These are phyloP conservation scores for Zophobas atratus DNA, from an alignment of 1,140 invertebrate species.

Conservation along the genomic window DNA sequence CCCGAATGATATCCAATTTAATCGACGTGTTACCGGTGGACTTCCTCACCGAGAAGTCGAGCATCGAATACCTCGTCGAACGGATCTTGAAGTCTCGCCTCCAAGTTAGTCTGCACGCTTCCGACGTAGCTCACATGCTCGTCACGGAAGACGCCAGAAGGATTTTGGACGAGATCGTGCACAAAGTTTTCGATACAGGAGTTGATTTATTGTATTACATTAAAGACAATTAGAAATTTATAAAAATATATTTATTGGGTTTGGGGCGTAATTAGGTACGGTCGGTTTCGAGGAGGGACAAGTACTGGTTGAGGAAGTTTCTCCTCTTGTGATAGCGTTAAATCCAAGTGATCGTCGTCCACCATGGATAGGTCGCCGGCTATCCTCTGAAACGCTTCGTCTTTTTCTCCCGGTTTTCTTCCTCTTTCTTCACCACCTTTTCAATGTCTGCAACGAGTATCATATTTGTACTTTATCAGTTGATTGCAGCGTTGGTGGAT, in stretches of 20 bases:
- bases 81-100: not conserved
- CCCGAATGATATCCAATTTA: slow-evolving; percentile 46
- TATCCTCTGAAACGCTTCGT: slow-evolving; percentile 73
- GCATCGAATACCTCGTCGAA: not conserved
- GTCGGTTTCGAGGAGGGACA: slow-evolving; percentile 69
- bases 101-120: not conserved
- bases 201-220: slow-evolving; percentile 32
- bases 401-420: slow-evolving; percentile 65
- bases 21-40: slow-evolving; percentile 42
- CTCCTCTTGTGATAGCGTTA: slow-evolving; percentile 74
- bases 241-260: slow-evolving; percentile 2
- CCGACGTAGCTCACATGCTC: not conserved
- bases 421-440: slow-evolving; percentile 1
- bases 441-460: not conserved
- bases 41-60: slow-evolving; percentile 24
- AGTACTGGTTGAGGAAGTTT: slow-evolving; percentile 75
- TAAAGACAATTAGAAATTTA: slow-evolving; percentile 34
- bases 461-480: too few relatives aligned
- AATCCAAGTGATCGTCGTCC: slow-evolving; percentile 77
- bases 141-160: not conserved
- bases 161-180: slow-evolving; percentile 7
- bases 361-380: slow-evolving; percentile 72
- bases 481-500: not conserved
- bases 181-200: slow-evolving; percentile 6
- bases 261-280: not conserved